Base-by-base conservation (phyloP, 2,797 vertebrate species). In the Lacerta bilineata region DNA sequence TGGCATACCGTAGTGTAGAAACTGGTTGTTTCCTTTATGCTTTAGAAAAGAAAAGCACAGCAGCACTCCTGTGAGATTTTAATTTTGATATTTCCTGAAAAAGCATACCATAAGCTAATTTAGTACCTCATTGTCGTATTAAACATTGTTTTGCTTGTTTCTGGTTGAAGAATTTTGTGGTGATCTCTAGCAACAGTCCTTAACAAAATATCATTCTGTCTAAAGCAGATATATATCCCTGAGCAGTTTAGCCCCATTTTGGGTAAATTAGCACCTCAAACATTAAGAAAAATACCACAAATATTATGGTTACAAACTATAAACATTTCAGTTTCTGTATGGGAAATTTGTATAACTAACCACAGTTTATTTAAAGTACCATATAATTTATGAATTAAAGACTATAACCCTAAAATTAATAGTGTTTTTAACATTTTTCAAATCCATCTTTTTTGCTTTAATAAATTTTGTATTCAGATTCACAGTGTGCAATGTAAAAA, bases 121-220 rank as follows among this genome's bases (percentile, higher is more conserved):
- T 93, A 66, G 93, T 55, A 84, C 89, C 87, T 90, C 90, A 90
- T 93, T 90, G 13, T 61, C 75, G 46, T 66, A 87, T 93, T 93
- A 94, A 90, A 50, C 8, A 0, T 94, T 92, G 92, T 92, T 92
- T 90, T 92, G 92, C 90, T 96, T 92, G 88, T 93, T 94, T 90
- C 92, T 93, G 93, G 95, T 95, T 95, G 94, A 96, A 95, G 83
- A 46, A 92, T 83, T 85, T 95, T 91, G 93, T 95, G 92, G 91
- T 95, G 95, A 90, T 95, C 87, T 94, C 92, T 93, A 93, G 95
- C 75, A 91, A 88, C 59, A 91, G 68, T 89, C 84, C 41, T 90
- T 93, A 71, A 94, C 89, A 90, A 92, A 95, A 87, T 88, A 87
- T 91, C 87, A 76, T 94, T 94, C 91, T 91, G 81, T 94, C 93